Percentiles rank a stretch among this genome's conserved stretches.
phyloP scores from a whole-genome alignment of 2,797 vertebrate species.

The Tiaroga cobitis region DNA sequence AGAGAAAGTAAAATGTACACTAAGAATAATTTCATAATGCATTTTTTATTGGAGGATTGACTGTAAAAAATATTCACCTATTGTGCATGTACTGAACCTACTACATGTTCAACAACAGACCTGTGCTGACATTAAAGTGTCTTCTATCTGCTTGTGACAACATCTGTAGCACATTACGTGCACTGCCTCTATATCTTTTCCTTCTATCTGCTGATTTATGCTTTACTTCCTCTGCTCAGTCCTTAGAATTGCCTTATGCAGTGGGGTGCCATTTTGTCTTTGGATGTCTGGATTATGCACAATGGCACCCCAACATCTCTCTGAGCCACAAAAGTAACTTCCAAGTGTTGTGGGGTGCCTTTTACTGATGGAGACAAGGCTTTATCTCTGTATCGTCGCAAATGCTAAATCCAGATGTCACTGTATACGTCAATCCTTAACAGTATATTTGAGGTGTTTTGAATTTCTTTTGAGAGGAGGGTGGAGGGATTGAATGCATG shows the following conservation, averaged over 20 bases:
- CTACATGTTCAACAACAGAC: neutral
- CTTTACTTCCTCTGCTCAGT: constrained; percentile 30
- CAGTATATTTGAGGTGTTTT: constrained; percentile 12
- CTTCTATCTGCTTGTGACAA: constrained; percentile 4
- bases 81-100: neutral
- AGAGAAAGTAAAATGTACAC: neutral
- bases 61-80: neutral
- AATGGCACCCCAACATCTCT: constrained; percentile 53
- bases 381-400: constrained; percentile 42
- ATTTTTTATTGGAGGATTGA: neutral
- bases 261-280: constrained; percentile 53
- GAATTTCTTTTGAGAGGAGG: neutral
- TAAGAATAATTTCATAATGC: neutral
- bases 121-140: constrained; percentile 18
- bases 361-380: constrained; percentile 53
- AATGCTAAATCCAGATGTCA: constrained; percentile 35
- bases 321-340: constrained; percentile 43
- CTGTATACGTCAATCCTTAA: constrained; percentile 15
- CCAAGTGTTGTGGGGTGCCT: constrained; percentile 49
- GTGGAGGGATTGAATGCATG: constrained; percentile 41
- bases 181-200: neutral
- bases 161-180: neutral
- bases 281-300: constrained; percentile 42
- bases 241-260: constrained; percentile 60
- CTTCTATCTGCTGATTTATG: neutral